A percentile compares a stretch with the other conserved stretches of the same genome.
Evolutionary conservation across 30 jellyfish, hydroid and myxozoan species (phyloP).

Genomic region (Clytia hemisphaerica): DNA sequence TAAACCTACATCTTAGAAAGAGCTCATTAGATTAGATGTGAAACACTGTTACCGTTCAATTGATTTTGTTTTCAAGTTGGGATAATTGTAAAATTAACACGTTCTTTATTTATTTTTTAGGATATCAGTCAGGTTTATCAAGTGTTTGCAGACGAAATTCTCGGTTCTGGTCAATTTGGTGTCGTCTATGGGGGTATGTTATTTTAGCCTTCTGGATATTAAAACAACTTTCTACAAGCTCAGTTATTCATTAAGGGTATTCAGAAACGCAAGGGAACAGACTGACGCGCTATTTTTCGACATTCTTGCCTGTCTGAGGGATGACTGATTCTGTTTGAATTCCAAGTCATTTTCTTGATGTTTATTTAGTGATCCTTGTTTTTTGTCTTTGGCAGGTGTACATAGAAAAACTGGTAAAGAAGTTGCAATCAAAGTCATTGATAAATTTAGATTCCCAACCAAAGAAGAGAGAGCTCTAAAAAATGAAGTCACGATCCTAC

Average conservation of each 20-base stretch:
- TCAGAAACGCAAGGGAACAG: too few relatives aligned
- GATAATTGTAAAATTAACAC: constrained; percentile 16
- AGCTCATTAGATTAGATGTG: background rate
- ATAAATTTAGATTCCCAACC: constrained; percentile 85
- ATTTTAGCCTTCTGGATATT: background rate
- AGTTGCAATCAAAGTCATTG: constrained; percentile 92
- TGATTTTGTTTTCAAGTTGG: background rate
- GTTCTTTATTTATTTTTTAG: constrained; percentile 42
- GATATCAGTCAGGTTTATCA: constrained; percentile 96
- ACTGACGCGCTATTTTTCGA: too few relatives aligned
- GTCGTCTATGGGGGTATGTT: constrained; percentile 89
- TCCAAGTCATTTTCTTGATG: too few relatives aligned
- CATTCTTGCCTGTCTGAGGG: too few relatives aligned
- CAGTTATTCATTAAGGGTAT: too few relatives aligned
- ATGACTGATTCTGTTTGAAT: too few relatives aligned
- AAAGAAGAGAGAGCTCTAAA: constrained; percentile 95
- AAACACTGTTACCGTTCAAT: background rate
- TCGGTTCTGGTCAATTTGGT: constrained; percentile 98
- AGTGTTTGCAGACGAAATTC: constrained; percentile 89
- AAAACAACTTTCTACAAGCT: too few relatives aligned
- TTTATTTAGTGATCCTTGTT: background rate
- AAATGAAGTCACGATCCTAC: constrained; percentile 90
- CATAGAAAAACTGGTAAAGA: constrained; percentile 95
- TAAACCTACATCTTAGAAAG: background rate
- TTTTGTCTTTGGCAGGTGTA: constrained; percentile 47